Evolutionary conservation across 2,113 vertebrate species (phyloP).

Genomic region (Pavo muticus): DNA sequence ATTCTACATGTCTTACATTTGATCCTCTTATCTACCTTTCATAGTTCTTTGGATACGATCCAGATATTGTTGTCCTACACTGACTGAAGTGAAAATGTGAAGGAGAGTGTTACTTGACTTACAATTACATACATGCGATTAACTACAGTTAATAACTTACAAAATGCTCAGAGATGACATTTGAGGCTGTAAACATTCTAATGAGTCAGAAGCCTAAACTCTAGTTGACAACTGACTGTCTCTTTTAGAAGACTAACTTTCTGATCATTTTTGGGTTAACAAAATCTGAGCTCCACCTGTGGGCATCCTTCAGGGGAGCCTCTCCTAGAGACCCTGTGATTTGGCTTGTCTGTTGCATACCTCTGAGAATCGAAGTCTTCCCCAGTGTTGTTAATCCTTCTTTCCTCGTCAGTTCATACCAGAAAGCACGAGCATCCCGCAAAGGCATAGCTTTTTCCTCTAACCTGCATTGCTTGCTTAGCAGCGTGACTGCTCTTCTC

Average conservation of each 20-base stretch:
- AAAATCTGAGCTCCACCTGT: neutral
- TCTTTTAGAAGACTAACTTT: neutral
- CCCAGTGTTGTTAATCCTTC: neutral
- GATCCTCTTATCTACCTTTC: neutral
- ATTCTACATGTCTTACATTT: neutral
- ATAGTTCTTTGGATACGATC: neutral
- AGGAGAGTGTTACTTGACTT: neutral
- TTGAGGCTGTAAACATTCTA: neutral
- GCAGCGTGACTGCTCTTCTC: neutral
- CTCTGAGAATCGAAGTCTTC: neutral
- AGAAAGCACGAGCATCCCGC: neutral
- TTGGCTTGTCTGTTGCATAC: neutral
- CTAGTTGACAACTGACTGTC: neutral
- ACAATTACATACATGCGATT: neutral
- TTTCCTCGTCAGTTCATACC: neutral
- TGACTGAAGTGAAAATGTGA: neutral
- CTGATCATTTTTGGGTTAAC: neutral
- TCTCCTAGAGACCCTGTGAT: rapidly evolving
- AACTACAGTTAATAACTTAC: neutral
- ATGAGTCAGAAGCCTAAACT: neutral
- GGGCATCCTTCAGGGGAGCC: neutral
- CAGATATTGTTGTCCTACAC: neutral
- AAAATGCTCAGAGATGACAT: neutral
- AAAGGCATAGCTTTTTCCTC: neutral
- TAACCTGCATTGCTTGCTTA: neutral